Conservation (phyloP, 1,140 invertebrate genomes). For the Limonius californicus region DNA sequence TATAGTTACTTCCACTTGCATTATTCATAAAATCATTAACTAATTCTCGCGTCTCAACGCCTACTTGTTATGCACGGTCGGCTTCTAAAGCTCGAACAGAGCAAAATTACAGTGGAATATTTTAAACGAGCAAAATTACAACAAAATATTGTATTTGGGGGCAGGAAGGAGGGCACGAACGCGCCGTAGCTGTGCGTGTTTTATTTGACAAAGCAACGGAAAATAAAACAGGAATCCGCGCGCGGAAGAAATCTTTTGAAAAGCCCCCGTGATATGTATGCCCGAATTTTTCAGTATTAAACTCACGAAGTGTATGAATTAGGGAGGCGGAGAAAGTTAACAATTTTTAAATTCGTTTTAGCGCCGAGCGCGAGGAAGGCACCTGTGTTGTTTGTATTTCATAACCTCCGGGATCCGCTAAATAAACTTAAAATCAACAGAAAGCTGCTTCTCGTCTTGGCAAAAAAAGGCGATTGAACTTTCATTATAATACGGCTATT, state of each 20-base stretch:
- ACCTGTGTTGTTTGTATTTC: constrained; percentile 11
- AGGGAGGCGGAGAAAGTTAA: constrained; percentile 6
- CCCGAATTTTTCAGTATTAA: not conserved
- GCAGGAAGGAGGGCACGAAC: not conserved
- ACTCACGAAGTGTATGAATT: constrained; percentile 9
- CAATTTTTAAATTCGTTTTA: not conserved
- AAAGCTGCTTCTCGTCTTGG: not conserved
- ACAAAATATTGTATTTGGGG: constrained; percentile 4
- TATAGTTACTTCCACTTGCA: constrained; percentile 23
- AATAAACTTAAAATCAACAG: constrained; percentile 17
- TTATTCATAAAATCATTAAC: constrained; percentile 29
- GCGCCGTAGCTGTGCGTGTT: not conserved
- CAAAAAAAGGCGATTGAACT: constrained; percentile 17
- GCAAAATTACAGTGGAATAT: constrained; percentile 4
- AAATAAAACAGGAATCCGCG: not conserved
- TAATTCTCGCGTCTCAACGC: constrained; percentile 28
- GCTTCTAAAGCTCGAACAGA: constrained; percentile 17
- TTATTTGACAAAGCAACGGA: no score
- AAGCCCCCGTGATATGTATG: not conserved
- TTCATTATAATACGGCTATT: constrained; percentile 23
- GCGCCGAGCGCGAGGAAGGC: not conserved
- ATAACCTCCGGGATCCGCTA: constrained; percentile 15
- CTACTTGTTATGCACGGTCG: constrained; percentile 25
- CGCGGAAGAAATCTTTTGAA: no score
- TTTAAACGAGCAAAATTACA: not conserved